Base-by-base conservation (phyloP, 1,140 invertebrate genomes). In the Drosophila kanapiae region DNA sequence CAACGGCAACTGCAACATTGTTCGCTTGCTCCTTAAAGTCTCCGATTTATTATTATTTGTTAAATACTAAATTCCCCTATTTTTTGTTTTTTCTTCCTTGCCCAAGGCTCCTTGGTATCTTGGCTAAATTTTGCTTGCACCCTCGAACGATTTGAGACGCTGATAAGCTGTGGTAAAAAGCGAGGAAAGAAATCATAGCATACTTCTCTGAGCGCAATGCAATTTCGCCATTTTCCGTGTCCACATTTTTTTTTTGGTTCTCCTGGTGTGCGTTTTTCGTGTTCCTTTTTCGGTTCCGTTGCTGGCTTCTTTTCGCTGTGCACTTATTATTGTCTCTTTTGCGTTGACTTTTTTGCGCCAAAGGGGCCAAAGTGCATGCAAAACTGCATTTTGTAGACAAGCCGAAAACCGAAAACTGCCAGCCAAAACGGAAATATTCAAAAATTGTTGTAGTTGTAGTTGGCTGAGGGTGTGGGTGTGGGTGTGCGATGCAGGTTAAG, bases 351-450 rank as follows among this genome's bases (percentile, higher is more conserved):
- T 54, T 69, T 53, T 75, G 37, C 42, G 40, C 31, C 60, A 37
- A 54, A 37, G 43, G 45, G 74, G 43, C 72, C 62, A 53, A 90
- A 88, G 81, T 90, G 85, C 85, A 90, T 84, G 81, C 78, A 85
- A 88, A 88, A 90, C 81, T 88, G 85, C 85, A 88, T 88, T 88
- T 88, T 78, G 84, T 88, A 84, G 76, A 80, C 82, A 82, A 86
- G 63, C 57, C 70, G 61, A 79, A 82, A 78, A 71, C 76, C 77
- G 59, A 82, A 87, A 88, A 83, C 76, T 88, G 80, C 67, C 83
- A 85, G 75, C 82, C 78, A 86, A 86, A 83, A 83, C 85, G 85
- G 85, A 90, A 90, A 90, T 90, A 90, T 90, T 90, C 85, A 84
- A 85, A 88, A 88, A 90, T 90, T 84, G 60, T 81, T 70, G 70